Conservation (phyloP, 2,797 vertebrate genomes). For the Eidolon dupreanum region DNA sequence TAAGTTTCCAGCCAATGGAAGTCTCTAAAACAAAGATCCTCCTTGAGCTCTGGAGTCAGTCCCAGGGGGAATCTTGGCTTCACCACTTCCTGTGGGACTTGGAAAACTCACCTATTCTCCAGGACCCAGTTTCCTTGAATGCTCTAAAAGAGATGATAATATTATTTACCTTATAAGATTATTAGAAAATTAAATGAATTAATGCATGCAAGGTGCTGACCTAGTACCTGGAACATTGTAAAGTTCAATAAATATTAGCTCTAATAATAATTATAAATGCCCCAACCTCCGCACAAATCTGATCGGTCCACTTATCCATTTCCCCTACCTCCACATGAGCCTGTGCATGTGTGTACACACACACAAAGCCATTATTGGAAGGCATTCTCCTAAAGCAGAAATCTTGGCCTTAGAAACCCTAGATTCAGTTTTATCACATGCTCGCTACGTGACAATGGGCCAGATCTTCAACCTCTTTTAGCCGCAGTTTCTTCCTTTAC, state of each 20-base stretch:
- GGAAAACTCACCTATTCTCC: neutral
- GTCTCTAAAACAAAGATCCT: neutral
- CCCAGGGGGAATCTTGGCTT: constrained; percentile 8
- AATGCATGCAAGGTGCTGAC: neutral
- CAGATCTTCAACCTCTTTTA: neutral
- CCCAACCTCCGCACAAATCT: neutral
- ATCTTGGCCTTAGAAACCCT: neutral
- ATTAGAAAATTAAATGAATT: constrained; percentile 48
- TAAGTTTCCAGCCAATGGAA: neutral
- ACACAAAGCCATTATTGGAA: neutral
- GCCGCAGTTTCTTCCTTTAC: neutral
- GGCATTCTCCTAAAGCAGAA: neutral
- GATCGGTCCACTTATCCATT: neutral
- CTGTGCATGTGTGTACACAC: neutral
- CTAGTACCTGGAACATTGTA: neutral
- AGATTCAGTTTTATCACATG: neutral
- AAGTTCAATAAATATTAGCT: constrained; percentile 25
- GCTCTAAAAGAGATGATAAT: neutral
- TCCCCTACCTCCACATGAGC: neutral
- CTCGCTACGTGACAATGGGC: neutral
- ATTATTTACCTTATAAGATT: neutral
- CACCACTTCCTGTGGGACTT: neutral
- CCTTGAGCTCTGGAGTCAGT: neutral
- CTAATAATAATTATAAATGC: neutral
- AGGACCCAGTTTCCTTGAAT: neutral